Percentiles rank a stretch among this genome's conserved stretches.
Evolutionary conservation across 2,113 vertebrate genomes (phyloP).

Genomic region (Microtus montanus): DNA sequence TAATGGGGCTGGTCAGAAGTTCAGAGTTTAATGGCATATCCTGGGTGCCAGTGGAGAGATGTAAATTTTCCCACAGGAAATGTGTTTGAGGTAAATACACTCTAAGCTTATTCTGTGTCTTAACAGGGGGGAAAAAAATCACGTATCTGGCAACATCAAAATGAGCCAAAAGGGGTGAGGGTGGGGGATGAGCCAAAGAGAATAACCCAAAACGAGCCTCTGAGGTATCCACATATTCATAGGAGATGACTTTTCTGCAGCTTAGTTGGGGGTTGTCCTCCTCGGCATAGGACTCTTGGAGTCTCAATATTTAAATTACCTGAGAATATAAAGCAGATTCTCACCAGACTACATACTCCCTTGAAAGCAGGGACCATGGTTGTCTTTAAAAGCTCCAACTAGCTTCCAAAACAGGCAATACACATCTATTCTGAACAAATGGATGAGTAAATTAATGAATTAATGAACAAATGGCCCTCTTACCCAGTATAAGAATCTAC

Average conservation of each 20-base stretch:
- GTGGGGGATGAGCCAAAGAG: constrained; percentile 1
- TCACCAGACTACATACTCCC: background rate
- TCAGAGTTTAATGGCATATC: background rate
- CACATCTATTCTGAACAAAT: background rate
- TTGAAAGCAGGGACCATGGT: background rate
- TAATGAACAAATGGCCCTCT: background rate
- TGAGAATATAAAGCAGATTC: background rate
- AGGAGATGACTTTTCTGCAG: background rate
- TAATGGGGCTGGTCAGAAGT: background rate
- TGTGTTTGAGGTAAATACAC: background rate
- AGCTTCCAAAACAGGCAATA: background rate
- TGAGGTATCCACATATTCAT: background rate
- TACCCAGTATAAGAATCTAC: background rate
- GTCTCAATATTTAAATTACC: background rate
- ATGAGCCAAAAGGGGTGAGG: background rate
- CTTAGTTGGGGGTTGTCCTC: background rate
- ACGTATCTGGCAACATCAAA: constrained; percentile 51
- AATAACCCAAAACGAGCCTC: background rate
- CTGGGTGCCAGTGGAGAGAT: background rate
- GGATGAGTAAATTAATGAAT: background rate
- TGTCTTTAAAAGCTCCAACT: background rate
- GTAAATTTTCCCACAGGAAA: constrained; percentile 21
- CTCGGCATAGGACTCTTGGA: background rate
- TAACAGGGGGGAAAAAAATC: background rate
- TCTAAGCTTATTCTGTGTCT: background rate